These are phyloP conservation scores for Caenorhabditis tropicalis DNA, from an alignment of 1,140 invertebrate genomes.

Conservation along the genomic window DNA sequence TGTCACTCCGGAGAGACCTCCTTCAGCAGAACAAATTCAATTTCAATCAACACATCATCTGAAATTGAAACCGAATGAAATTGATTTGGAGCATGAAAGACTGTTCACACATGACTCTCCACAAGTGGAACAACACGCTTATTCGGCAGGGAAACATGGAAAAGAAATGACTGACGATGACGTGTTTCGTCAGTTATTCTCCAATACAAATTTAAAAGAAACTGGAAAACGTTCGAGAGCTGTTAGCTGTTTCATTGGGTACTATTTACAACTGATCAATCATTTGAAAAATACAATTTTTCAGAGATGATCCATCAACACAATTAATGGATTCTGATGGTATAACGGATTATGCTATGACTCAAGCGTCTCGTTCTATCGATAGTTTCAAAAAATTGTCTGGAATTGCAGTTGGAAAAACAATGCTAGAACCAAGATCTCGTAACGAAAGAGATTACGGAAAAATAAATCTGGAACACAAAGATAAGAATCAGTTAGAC, in stretches of 20 bases:
- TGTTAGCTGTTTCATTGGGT: background rate
- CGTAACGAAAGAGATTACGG: background rate
- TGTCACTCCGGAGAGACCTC: background rate
- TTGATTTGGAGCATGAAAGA: conserved; percentile 8
- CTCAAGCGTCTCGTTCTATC: background rate
- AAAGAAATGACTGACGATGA: background rate
- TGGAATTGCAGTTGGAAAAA: background rate
- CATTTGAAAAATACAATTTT: background rate
- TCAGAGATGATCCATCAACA: background rate
- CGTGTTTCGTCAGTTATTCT: background rate
- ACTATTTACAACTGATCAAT: background rate
- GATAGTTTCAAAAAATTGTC: background rate
- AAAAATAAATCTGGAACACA: conserved; percentile 10
- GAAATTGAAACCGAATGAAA: conserved; percentile 8
- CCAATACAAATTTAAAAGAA: background rate
- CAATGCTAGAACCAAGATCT: background rate
- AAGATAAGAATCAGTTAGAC: background rate
- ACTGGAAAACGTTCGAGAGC: background rate
- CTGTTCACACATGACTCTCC: conserved; percentile 8
- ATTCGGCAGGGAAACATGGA: background rate
- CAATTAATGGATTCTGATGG: background rate
- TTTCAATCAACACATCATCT: conserved; percentile 1
- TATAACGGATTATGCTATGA: background rate
- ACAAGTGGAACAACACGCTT: background rate
- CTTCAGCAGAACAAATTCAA: background rate